Conservation (phyloP, 2,113 vertebrate genomes). For the Ovis aries region ARS-UI_Ramb_v3.0 NC_056060.1:88972001-88972500, state of each 20-base stretch:
- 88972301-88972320: not conserved
- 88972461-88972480: not conserved
- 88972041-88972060: not conserved
- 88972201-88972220: not conserved
- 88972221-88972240: not conserved
- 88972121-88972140: not conserved
- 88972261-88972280: not conserved
- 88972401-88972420: not conserved
- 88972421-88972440: not conserved
- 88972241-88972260: not conserved
- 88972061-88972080: not conserved
- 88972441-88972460: not conserved
- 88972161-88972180: not conserved
- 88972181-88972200: not conserved
- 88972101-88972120: not conserved
- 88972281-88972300: not conserved
- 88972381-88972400: not conserved
- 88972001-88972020: not conserved
- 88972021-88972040: not conserved
- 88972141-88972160: not conserved
- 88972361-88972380: not conserved
- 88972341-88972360: not conserved
- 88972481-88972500: not conserved
- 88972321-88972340: not conserved
- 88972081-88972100: not conserved